These are phyloP conservation scores for Burhinus oedicnemus DNA, from an alignment of 2,113 vertebrate genomes.

Conservation along the genomic window DNA sequence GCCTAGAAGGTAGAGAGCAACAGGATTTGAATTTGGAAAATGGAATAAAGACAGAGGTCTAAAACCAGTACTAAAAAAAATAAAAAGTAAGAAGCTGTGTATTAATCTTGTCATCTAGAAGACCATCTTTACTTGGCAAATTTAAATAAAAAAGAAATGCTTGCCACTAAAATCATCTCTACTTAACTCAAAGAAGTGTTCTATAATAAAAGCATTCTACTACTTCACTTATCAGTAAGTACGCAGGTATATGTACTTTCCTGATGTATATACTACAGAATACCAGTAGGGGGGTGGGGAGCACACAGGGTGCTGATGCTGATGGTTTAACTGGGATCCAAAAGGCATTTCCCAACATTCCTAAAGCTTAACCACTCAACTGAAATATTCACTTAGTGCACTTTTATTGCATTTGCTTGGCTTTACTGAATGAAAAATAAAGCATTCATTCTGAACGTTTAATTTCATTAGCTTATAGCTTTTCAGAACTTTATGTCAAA, in stretches of 20 bases:
- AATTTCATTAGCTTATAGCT: not conserved
- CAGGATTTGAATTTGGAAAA: not conserved
- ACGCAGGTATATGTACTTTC: not conserved
- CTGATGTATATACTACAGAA: not conserved
- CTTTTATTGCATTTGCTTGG: not conserved
- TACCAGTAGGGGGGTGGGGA: not conserved
- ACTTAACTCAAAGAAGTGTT: not conserved
- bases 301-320: accelerated
- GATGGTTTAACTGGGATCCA: not conserved
- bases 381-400: not conserved
- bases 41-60: not conserved
- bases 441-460: not conserved
- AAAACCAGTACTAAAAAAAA: not conserved
- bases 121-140: not conserved
- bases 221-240: not conserved
- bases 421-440: not conserved
- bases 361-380: conserved; percentile 9
- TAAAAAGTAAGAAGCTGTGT: not conserved
- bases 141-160: not conserved
- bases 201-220: not conserved
- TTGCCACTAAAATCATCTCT: not conserved
- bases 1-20: conserved; percentile 68
- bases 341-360: not conserved
- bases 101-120: not conserved
- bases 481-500: not conserved